A percentile compares a stretch with the other conserved stretches of the same genome.
phyloP scores from a whole-genome alignment of 2,113 vertebrate species.

The Misgurnus mizolepis region DNA sequence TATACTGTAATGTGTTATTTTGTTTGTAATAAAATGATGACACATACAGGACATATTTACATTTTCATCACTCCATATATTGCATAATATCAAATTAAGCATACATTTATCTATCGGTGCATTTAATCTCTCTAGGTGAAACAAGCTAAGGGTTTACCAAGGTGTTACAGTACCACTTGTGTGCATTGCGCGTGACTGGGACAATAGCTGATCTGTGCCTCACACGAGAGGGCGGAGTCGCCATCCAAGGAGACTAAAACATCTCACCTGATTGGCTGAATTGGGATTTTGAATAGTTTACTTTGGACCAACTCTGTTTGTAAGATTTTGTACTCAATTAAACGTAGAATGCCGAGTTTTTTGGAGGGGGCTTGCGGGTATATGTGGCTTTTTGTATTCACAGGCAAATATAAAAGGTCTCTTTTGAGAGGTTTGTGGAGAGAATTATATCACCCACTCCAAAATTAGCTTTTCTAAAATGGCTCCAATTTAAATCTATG shows the following conservation, averaged over 20 bases:
- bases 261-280: constrained; percentile 61
- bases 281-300: constrained; percentile 63
- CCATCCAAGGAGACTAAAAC: constrained; percentile 55
- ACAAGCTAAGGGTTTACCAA: constrained; percentile 11
- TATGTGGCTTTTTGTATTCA: constrained; percentile 61
- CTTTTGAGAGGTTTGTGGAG: constrained; percentile 36
- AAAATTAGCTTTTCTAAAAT: not conserved
- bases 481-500: constrained; percentile 15
- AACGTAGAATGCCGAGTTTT: constrained; percentile 69
- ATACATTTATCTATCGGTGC: not conserved
- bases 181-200: constrained; percentile 54
- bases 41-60: not conserved
- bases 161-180: constrained; percentile 39
- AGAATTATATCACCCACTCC: constrained; percentile 9
- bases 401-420: constrained; percentile 61
- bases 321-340: constrained; percentile 69
- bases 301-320: constrained; percentile 64
- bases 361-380: constrained; percentile 22
- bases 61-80: constrained; percentile 1
- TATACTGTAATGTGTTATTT: not conserved
- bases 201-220: constrained; percentile 72
- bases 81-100: not conserved
- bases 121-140: constrained; percentile 7
- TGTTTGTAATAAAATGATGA: not conserved
- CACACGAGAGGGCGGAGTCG: constrained; percentile 60